Conservation (phyloP, 2,888 invertebrate genomes). For the Bugula neritina region DNA sequence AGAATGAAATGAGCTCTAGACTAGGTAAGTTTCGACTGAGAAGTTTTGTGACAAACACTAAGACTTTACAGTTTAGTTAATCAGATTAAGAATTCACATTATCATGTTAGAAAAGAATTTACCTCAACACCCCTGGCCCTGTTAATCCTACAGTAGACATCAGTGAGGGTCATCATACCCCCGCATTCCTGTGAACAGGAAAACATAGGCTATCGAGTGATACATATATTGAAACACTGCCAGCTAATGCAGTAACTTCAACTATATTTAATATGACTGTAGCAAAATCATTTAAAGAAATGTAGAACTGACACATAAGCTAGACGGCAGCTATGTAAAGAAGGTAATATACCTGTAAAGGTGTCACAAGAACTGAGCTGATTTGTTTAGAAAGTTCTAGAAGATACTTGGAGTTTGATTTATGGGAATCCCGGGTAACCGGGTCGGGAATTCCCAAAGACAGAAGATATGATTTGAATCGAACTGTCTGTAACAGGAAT, state of each 20-base stretch:
- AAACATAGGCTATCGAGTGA: neutral
- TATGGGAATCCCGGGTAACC: slow-evolving; percentile 84
- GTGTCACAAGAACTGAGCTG: slow-evolving; percentile 71
- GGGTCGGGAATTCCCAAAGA: slow-evolving; percentile 97
- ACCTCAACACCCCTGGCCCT: slow-evolving; percentile 86
- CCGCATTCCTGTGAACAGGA: slow-evolving; percentile 58
- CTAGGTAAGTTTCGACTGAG: no score
- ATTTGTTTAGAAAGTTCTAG: slow-evolving; percentile 78
- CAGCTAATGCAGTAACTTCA: no score
- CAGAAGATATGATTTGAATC: slow-evolving; percentile 90
- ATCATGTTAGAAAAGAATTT: no score
- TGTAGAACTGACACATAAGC: no score
- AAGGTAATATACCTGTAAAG: slow-evolving; percentile 65
- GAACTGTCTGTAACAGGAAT: slow-evolving; percentile 67
- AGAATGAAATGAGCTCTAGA: no score
- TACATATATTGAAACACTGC: no score
- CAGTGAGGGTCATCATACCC: slow-evolving; percentile 92
- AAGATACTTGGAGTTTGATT: slow-evolving; percentile 75
- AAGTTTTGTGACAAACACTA: no score
- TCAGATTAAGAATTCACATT: no score
- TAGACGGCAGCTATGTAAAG: no score
- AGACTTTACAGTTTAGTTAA: no score
- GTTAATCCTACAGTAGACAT: slow-evolving; percentile 94
- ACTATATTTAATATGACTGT: no score
- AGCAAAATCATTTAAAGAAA: no score